phyloP scores from a whole-genome alignment of 2,888 invertebrate species.

The Dione vanillae region DNA sequence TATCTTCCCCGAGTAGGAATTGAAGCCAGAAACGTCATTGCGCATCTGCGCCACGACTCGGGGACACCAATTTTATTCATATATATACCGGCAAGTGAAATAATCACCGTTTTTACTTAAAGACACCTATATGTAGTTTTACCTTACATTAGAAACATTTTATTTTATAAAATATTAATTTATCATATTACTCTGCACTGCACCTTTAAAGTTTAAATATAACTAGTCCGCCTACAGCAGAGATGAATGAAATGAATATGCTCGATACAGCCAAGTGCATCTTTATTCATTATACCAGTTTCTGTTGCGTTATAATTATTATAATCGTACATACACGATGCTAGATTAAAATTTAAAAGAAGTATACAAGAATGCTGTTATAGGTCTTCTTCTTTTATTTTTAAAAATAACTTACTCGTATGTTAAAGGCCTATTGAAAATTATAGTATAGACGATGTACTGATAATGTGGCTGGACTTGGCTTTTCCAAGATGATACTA shows the following conservation, averaged over 20 bases:
- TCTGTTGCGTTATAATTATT: conserved; percentile 27
- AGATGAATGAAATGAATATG: conserved; percentile 32
- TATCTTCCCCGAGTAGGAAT: no score
- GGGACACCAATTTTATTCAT: no score
- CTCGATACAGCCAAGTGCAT: conserved; percentile 21
- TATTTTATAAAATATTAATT: conserved; percentile 10
- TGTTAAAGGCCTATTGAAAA: no score
- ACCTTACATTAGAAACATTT: neutral
- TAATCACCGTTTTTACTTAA: no score
- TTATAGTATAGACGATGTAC: no score
- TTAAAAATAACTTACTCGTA: neutral
- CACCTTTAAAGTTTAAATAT: conserved; percentile 13
- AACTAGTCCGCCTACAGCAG: conserved; percentile 38
- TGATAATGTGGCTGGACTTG: no score
- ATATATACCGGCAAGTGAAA: no score
- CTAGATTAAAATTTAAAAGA: conserved; percentile 21
- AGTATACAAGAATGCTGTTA: conserved; percentile 1
- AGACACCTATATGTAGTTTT: neutral
- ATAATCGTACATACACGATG: conserved; percentile 15
- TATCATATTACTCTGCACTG: conserved; percentile 15
- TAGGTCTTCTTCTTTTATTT: neutral
- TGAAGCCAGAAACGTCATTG: no score
- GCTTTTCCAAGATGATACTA: no score
- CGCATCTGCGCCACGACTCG: no score
- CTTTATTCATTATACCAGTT: conserved; percentile 26